A percentile compares a stretch with the other conserved stretches of the same genome.
Evolutionary conservation across 92 coral and sea anemone species (phyloP).

Genomic region (Palythoa caribaeorum): DNA sequence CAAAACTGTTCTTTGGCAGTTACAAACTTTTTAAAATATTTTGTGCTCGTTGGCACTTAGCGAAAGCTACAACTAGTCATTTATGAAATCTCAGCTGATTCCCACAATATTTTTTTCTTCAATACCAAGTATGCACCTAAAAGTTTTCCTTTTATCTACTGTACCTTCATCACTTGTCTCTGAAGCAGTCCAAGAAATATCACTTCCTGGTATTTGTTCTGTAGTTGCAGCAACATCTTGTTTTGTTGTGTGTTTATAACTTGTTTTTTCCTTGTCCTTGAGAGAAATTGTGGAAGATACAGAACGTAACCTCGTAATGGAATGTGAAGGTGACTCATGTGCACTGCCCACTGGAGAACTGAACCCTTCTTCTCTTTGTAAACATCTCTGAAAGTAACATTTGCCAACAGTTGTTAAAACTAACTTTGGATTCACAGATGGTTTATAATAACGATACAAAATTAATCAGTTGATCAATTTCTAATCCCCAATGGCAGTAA

Average conservation of each 20-base stretch:
- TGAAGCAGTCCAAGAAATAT: constrained; percentile 26
- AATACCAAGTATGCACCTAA: too few species aligned
- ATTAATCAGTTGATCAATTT: too few species aligned
- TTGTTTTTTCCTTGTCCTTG: not conserved
- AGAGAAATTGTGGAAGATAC: not conserved
- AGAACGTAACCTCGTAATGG: not conserved
- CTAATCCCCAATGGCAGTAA: too few species aligned
- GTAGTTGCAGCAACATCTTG: not conserved
- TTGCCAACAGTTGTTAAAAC: too few species aligned
- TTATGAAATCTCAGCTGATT: too few species aligned
- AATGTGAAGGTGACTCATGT: not conserved
- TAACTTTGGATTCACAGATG: too few species aligned
- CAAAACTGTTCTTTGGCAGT: too few species aligned
- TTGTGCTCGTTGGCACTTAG: too few species aligned
- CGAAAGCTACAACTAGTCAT: too few species aligned
- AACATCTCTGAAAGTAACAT: constrained; percentile 21
- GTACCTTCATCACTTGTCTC: constrained; percentile 43
- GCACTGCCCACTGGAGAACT: not conserved
- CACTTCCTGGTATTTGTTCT: not conserved
- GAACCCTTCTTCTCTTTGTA: not conserved
- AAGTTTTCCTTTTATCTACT: not conserved
- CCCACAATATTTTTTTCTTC: too few species aligned
- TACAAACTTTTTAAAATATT: too few species aligned
- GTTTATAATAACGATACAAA: too few species aligned
- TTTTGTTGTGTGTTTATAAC: not conserved